These are phyloP conservation scores for Onychomys arenicola DNA, from an alignment of 2,797 vertebrate genomes.

Conservation along the genomic window DNA sequence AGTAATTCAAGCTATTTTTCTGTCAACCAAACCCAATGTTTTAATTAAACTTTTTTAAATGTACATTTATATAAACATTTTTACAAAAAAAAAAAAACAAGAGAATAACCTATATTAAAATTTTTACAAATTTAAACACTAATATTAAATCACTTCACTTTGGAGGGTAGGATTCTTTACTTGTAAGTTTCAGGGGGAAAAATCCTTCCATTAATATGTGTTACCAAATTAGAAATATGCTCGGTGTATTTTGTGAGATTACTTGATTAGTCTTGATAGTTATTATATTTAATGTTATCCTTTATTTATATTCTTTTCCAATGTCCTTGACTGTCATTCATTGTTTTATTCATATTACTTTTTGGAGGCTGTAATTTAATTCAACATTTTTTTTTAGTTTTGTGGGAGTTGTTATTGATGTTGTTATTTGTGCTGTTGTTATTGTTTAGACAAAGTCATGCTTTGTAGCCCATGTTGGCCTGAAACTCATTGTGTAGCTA, in stretches of 20 bases:
- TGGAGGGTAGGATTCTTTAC: not conserved
- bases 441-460: not conserved
- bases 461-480: not conserved
- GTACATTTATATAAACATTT: not conserved
- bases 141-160: not conserved
- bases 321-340: not conserved
- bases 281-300: not conserved
- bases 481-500: not conserved
- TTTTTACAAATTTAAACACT: not conserved
- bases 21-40: conserved; percentile 21
- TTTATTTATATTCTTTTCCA: conserved; percentile 23
- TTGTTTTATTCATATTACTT: not conserved
- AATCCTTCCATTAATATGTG: not conserved
- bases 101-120: not conserved
- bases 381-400: not conserved
- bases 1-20: conserved; percentile 66
- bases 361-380: not conserved
- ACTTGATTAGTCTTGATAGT: conserved; percentile 17
- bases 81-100: not conserved
- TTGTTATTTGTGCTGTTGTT: not conserved
- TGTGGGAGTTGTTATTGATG: not conserved
- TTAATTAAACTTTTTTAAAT: conserved; percentile 56
- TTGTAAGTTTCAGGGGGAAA: not conserved
- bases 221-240: not conserved
- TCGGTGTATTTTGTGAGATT: not conserved